phyloP scores from a whole-genome alignment of 2,797 vertebrate genomes.

The Fundulus diaphanus region DNA sequence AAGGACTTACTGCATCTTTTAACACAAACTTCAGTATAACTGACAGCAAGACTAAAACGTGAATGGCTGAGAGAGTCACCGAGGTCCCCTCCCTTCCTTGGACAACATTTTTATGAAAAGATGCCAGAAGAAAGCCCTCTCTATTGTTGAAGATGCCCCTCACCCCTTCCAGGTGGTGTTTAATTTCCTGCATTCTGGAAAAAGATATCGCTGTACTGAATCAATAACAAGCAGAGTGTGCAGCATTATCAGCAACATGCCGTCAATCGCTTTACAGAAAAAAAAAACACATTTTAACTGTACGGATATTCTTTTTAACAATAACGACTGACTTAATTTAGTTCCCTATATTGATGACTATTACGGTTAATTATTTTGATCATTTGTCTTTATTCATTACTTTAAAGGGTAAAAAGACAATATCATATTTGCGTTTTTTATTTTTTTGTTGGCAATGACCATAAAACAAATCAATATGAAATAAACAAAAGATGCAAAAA shows the following conservation, averaged over 20 bases:
- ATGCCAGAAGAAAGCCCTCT: conserved; percentile 3
- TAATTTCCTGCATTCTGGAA: conserved; percentile 3
- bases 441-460: neutral
- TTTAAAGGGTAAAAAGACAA: neutral
- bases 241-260: neutral
- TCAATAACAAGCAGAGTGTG: neutral
- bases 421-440: neutral
- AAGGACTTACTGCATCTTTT: neutral
- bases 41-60: neutral
- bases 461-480: neutral
- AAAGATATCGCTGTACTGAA: neutral
- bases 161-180: neutral
- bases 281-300: neutral
- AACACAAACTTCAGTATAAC: neutral
- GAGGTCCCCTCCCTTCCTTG: neutral
- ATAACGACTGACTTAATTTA: neutral
- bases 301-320: neutral
- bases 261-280: neutral
- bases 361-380: neutral
- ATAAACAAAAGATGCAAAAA: neutral
- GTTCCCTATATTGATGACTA: neutral
- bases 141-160: neutral
- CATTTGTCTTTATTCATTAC: neutral
- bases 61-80: neutral
- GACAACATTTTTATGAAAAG: neutral